A percentile compares a stretch with the other conserved stretches of the same genome.
These are phyloP conservation scores for Rhagoletis pomonella DNA, from an alignment of 1,140 invertebrate genomes.

Conservation along the genomic window DNA sequence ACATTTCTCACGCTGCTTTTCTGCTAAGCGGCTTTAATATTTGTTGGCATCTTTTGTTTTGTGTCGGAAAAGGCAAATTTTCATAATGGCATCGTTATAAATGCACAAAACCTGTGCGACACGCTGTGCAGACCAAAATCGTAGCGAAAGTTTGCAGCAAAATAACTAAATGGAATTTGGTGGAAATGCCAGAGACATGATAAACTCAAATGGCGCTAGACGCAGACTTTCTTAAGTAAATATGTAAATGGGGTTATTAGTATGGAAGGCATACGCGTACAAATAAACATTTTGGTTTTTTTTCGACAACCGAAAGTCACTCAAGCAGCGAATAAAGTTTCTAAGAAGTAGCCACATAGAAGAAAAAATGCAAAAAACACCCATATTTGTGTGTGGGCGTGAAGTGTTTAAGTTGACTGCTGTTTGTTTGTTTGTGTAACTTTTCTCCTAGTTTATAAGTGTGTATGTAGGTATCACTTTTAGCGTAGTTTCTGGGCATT, in stretches of 20 bases:
- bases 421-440: background rate
- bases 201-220: background rate
- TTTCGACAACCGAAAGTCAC: background rate
- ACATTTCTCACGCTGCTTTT: background rate
- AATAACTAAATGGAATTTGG: conserved; percentile 38
- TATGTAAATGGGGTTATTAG: background rate
- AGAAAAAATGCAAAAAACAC: background rate
- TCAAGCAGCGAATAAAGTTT: background rate
- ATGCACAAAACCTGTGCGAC: background rate
- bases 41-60: background rate
- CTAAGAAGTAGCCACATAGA: background rate
- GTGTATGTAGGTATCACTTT: background rate
- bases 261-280: background rate
- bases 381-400: background rate
- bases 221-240: background rate
- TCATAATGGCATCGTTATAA: conserved; percentile 21
- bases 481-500: background rate
- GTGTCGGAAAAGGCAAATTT: conserved; percentile 17
- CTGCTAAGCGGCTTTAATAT: background rate
- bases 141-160: background rate
- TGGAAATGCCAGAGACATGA: background rate
- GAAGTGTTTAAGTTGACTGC: background rate
- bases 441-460: background rate
- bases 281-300: background rate
- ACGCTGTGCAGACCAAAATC: background rate